A percentile compares a stretch with the other conserved stretches of the same genome.
These are phyloP conservation scores for Eristalis intricaria DNA, from an alignment of 2,888 invertebrate genomes.

Conservation along the genomic window DNA sequence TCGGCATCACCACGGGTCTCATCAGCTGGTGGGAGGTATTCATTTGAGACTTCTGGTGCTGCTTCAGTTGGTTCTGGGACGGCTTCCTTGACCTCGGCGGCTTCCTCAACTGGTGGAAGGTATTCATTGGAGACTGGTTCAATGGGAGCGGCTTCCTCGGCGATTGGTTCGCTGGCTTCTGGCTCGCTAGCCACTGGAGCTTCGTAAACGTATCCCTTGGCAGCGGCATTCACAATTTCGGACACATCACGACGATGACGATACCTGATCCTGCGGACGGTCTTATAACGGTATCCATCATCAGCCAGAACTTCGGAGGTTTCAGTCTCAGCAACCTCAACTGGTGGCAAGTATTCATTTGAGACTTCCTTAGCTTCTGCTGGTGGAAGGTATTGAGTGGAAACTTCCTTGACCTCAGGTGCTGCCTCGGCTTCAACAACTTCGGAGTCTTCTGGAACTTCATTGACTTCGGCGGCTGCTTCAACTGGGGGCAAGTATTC, in stretches of 20 bases:
- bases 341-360: conserved; percentile 8
- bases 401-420: conserved; percentile 3
- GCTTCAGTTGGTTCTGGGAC: conserved; percentile 15
- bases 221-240: conserved; percentile 56
- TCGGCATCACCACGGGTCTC: conserved; percentile 29
- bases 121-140: conserved; percentile 73
- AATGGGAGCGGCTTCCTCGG: neutral
- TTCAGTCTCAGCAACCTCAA: neutral
- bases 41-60: conserved; percentile 39
- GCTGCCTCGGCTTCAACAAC: conserved; percentile 42
- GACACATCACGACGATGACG: conserved; percentile 50
- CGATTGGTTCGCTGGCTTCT: neutral
- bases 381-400: conserved; percentile 29
- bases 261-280: conserved; percentile 37
- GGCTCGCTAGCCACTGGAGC: conserved; percentile 21
- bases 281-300: conserved; percentile 44
- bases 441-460: conserved; percentile 11
- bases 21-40: conserved; percentile 70
- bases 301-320: conserved; percentile 5
- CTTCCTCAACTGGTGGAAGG: conserved; percentile 73
- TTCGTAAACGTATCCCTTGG: conserved; percentile 33
- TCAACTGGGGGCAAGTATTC: conserved; percentile 66
- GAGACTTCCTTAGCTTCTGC: neutral
- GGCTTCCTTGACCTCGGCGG: neutral
- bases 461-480: conserved; percentile 37